Conservation (phyloP, 2,888 invertebrate genomes). For the Protodeltote pygarga region DNA sequence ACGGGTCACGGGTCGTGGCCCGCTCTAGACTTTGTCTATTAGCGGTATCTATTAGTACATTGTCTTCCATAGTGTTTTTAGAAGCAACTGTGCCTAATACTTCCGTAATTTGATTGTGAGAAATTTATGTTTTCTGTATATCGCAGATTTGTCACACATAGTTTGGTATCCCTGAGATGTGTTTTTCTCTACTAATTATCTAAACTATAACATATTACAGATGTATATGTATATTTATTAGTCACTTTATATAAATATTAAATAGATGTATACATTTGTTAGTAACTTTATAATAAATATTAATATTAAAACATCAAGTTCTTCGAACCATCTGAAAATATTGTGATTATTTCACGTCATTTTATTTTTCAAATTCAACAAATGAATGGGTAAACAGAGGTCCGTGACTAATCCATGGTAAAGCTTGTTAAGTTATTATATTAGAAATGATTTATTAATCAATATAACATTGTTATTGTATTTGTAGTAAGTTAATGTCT, state of each 20-base stretch:
- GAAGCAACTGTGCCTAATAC: slow-evolving; percentile 12
- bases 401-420: slow-evolving; percentile 55
- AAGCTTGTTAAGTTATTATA: slow-evolving; percentile 58
- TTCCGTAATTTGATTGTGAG: slow-evolving; percentile 8
- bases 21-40: slow-evolving; percentile 51
- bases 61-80: slow-evolving; percentile 35
- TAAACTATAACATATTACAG: too few species aligned
- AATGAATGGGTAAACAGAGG: slow-evolving; percentile 33
- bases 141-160: too few species aligned
- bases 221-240: too few species aligned
- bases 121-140: too few species aligned
- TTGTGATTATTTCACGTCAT: slow-evolving; percentile 28
- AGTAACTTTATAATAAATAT: slow-evolving; percentile 21
- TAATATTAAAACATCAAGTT: slow-evolving; percentile 23
- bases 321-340: slow-evolving; percentile 27
- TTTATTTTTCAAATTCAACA: slow-evolving; percentile 34
- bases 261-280: too few species aligned
- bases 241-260: too few species aligned
- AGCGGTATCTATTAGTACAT: slow-evolving; percentile 39
- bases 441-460: slow-evolving; percentile 58
- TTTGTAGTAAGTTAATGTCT: slow-evolving; percentile 47
- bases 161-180: too few species aligned
- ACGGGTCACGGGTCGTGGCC: slow-evolving; percentile 69
- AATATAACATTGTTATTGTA: slow-evolving; percentile 49
- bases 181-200: too few species aligned